These are phyloP conservation scores for Acipenser oxyrinchus DNA, from an alignment of 2,797 vertebrate species.

Conservation along the genomic window DNA sequence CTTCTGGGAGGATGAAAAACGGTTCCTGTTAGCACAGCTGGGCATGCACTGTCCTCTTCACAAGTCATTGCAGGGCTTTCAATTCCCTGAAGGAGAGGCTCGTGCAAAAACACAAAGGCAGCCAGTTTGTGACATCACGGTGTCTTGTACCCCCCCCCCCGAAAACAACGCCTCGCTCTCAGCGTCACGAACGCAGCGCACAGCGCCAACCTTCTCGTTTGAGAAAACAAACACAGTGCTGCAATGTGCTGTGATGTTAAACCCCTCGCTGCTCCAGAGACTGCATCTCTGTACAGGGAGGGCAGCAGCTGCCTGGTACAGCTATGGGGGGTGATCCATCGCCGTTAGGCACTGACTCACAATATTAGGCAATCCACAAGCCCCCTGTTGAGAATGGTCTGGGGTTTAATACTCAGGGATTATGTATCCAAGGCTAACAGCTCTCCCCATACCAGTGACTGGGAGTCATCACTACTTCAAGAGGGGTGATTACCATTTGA, in stretches of 20 bases:
- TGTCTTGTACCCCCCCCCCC: conserved; percentile 4
- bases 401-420: too few species aligned
- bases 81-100: too few species aligned
- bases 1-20: too few species aligned
- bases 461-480: not conserved
- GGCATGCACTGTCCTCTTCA: too few species aligned
- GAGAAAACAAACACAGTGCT: not conserved
- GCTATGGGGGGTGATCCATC: not conserved
- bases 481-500: not conserved
- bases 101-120: conserved; percentile 12
- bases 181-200: not conserved
- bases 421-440: too few species aligned
- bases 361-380: not conserved
- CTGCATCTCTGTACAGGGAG: not conserved
- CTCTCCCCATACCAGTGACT: too few species aligned
- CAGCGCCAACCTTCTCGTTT: not conserved
- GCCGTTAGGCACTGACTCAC: not conserved
- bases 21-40: too few species aligned
- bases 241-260: not conserved
- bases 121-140: conserved; percentile 8
- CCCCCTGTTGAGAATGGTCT: too few species aligned
- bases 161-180: not conserved
- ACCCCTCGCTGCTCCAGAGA: not conserved
- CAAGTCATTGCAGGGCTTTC: too few species aligned
- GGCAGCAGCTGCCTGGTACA: not conserved